These are phyloP conservation scores for Hesperia comma DNA, from an alignment of 2,888 invertebrate species.

Conservation along the genomic window DNA sequence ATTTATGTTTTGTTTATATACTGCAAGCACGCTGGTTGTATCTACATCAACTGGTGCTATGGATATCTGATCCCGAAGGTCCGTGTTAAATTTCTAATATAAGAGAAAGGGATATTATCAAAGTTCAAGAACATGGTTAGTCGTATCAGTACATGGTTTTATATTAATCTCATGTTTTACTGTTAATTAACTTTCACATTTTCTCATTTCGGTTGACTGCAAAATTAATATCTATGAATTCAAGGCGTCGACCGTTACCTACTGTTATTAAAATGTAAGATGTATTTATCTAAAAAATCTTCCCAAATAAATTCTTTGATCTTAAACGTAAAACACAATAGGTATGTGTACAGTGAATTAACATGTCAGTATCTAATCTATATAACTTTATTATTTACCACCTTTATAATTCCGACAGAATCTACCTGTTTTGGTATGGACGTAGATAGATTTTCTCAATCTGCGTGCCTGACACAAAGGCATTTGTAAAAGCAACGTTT, in stretches of 20 bases:
- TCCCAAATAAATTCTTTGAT: not conserved
- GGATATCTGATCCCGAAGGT: not conserved
- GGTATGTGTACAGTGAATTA: too few species aligned
- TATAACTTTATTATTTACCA: too few species aligned
- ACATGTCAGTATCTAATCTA: too few species aligned
- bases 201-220: constrained; percentile 27
- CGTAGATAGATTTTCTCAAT: too few species aligned
- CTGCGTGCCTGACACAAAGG: too few species aligned
- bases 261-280: constrained; percentile 3
- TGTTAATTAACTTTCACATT: constrained; percentile 34
- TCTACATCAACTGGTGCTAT: not conserved
- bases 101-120: constrained; percentile 7
- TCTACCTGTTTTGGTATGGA: too few species aligned
- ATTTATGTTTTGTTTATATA: too few species aligned
- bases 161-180: not conserved
- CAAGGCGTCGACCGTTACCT: constrained; percentile 9
- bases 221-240: constrained; percentile 16
- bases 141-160: constrained; percentile 7
- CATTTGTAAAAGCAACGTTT: too few species aligned
- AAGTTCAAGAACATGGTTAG: constrained; percentile 13
- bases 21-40: too few species aligned
- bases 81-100: constrained; percentile 1
- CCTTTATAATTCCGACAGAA: too few species aligned
- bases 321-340: too few species aligned
- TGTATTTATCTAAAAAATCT: not conserved